A percentile compares a stretch with the other conserved stretches of the same genome.
Conservation (phyloP, 2,888 invertebrate species). For the Neuroscelio doddi region DNA sequence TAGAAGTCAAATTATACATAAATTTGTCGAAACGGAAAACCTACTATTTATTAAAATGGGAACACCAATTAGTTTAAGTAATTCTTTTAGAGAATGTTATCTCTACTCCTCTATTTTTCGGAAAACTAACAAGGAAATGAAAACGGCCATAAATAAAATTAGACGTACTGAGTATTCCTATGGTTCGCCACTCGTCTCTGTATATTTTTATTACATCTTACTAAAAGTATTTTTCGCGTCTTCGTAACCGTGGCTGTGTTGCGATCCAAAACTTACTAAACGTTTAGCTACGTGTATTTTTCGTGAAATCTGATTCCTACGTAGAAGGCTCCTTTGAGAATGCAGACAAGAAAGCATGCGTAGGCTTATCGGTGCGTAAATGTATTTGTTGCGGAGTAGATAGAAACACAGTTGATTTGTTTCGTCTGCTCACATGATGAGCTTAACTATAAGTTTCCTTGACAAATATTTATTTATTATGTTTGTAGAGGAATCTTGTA, state of each 20-base stretch:
- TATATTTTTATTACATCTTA: constrained; percentile 49
- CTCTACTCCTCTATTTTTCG: not conserved
- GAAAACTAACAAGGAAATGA: not conserved
- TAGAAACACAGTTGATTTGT: too few relatives aligned
- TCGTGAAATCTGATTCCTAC: constrained; percentile 38
- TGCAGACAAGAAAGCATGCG: constrained; percentile 8
- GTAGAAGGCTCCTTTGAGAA: constrained; percentile 30
- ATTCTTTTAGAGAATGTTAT: too few relatives aligned
- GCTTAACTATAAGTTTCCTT: too few relatives aligned
- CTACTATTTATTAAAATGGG: too few relatives aligned
- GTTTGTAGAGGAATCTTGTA: too few relatives aligned
- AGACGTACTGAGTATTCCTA: constrained; percentile 51
- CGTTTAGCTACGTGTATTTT: constrained; percentile 31
- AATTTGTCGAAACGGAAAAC: too few relatives aligned
- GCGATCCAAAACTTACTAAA: constrained; percentile 26
- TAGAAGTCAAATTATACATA: too few relatives aligned
- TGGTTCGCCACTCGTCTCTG: constrained; percentile 24
- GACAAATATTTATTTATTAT: too few relatives aligned
- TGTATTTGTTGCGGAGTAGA: too few relatives aligned
- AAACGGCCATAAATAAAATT: constrained; percentile 7
- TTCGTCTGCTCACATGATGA: too few relatives aligned
- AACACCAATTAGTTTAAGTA: too few relatives aligned
- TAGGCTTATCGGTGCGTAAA: too few relatives aligned
- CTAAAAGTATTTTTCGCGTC: constrained; percentile 55
- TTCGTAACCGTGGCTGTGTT: constrained; percentile 40